These are phyloP conservation scores for Myotis davidii DNA, from an alignment of 2,113 vertebrate species.

Conservation along the genomic window DNA sequence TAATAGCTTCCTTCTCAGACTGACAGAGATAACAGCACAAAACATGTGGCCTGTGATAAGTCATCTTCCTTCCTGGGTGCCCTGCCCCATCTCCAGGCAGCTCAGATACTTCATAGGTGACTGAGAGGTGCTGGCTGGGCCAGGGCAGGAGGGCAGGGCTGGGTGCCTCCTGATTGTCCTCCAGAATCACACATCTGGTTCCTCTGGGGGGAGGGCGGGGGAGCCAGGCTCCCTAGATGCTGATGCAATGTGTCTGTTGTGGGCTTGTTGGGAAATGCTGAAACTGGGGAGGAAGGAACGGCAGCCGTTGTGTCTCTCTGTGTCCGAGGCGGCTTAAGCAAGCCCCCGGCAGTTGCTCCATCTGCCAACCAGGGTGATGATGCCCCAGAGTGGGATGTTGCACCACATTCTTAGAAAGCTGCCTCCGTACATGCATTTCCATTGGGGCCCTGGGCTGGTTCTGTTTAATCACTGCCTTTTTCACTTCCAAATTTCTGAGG, in stretches of 20 bases:
- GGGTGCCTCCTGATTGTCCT: neutral
- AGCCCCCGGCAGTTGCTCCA: conserved; percentile 54
- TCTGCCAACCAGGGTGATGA: neutral
- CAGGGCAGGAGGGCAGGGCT: neutral
- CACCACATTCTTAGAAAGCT: conserved; percentile 76
- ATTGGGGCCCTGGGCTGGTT: neutral
- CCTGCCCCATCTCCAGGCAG: neutral
- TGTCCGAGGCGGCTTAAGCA: conserved; percentile 52
- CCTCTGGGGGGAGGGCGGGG: neutral
- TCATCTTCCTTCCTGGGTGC: conserved; percentile 14
- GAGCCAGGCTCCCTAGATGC: neutral
- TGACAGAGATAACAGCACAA: neutral
- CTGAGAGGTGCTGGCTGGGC: neutral
- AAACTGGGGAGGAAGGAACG: neutral
- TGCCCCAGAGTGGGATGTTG: conserved; percentile 54
- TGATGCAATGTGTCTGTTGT: conserved; percentile 8
- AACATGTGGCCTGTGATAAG: neutral
- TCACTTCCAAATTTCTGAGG: conserved; percentile 60
- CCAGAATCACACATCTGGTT: neutral
- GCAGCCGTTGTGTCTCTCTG: neutral
- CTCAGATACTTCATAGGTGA: fast-evolving
- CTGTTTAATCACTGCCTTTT: neutral
- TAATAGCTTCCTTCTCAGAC: neutral
- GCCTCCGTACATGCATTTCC: conserved; percentile 11
- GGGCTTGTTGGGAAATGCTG: conserved; percentile 59